Evolutionary conservation across 2,113 vertebrate genomes (phyloP).

Genomic region (Hydropotes inermis): DNA sequence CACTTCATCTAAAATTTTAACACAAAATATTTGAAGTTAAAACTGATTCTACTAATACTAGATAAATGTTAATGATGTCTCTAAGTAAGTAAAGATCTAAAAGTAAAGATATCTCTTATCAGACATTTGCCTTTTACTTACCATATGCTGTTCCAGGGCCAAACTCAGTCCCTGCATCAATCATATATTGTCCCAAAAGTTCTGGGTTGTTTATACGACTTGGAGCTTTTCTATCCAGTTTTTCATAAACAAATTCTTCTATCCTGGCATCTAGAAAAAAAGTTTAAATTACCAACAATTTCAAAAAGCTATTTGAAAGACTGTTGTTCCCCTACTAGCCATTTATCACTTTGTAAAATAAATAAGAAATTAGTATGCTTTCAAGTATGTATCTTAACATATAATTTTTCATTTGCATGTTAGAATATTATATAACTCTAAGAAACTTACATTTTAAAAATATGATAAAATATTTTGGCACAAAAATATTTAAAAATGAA

Average conservation of each 20-base stretch:
- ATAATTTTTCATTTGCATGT: not conserved
- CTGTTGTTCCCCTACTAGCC: not conserved
- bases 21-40: slow-evolving; percentile 31
- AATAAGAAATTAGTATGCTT: slow-evolving; percentile 22
- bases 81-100: slow-evolving; percentile 41
- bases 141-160: slow-evolving; percentile 97
- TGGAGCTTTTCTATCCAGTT: slow-evolving; percentile 96
- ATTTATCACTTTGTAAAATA: slow-evolving; percentile 12
- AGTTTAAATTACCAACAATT: slow-evolving; percentile 24
- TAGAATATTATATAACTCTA: slow-evolving; percentile 9
- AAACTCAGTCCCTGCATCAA: slow-evolving; percentile 95
- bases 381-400: not conserved
- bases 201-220: slow-evolving; percentile 96
- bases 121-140: slow-evolving; percentile 76
- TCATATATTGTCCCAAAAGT: slow-evolving; percentile 94
- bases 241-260: slow-evolving; percentile 99
- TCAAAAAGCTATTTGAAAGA: slow-evolving; percentile 44
- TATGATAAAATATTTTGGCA: not conserved
- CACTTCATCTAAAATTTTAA: slow-evolving; percentile 11
- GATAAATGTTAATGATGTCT: not conserved
- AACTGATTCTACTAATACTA: not conserved
- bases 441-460: slow-evolving; percentile 40
- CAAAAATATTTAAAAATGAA: slow-evolving; percentile 56
- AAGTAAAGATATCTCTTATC: not conserved
- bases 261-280: slow-evolving; percentile 91